phyloP scores from a whole-genome alignment of 2,888 invertebrate species.

The Selenia dentaria region DNA sequence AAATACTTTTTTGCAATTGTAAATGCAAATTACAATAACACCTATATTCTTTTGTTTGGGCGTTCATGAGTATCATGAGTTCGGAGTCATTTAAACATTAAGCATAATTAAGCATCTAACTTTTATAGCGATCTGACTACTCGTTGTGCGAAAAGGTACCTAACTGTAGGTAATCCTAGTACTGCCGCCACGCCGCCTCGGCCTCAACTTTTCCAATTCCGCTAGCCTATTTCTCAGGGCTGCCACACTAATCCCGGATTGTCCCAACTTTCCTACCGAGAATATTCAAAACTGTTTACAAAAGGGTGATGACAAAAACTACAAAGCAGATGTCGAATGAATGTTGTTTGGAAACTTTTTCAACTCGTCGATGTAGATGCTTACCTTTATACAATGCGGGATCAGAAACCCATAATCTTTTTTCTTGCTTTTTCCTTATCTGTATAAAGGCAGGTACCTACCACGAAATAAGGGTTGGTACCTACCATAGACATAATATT shows the following conservation, averaged over 20 bases:
- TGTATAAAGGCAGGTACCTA: not conserved
- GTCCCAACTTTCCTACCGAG: slow-evolving; percentile 55
- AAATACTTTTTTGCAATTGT: too few species aligned
- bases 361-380: slow-evolving; percentile 6
- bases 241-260: slow-evolving; percentile 61
- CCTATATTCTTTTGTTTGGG: too few species aligned
- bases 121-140: too few species aligned
- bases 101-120: too few species aligned
- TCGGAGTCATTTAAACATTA: too few species aligned
- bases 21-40: too few species aligned
- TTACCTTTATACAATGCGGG: slow-evolving; percentile 15
- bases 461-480: not conserved
- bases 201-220: slow-evolving; percentile 74
- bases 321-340: slow-evolving; percentile 46
- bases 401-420: slow-evolving; percentile 1
- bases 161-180: slow-evolving; percentile 69
- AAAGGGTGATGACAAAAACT: slow-evolving; percentile 48
- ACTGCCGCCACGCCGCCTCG: slow-evolving; percentile 40
- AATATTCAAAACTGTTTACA: slow-evolving; percentile 59
- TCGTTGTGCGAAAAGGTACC: too few species aligned
- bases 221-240: slow-evolving; percentile 62
- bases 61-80: too few species aligned
- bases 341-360: slow-evolving; percentile 29
- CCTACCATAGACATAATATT: too few species aligned
- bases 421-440: not conserved